Base-by-base conservation (phyloP, 2,888 invertebrate species). In the Thyatira batis region DNA sequence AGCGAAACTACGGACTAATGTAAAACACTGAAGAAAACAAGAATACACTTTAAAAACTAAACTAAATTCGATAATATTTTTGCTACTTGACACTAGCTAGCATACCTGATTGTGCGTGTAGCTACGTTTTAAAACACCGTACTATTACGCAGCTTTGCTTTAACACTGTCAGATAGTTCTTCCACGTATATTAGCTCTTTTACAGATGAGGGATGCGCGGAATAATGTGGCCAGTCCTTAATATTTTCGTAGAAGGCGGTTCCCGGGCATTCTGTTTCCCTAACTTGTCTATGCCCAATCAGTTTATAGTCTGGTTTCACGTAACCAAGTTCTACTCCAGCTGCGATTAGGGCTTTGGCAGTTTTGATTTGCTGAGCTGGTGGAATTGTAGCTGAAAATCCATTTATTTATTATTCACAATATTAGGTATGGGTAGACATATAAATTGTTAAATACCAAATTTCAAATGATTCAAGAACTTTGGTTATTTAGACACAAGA, bases 231-330 rank as follows among this genome's bases (percentile, higher is more conserved):
- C 95, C 95, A 95, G 0, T 81, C 89, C 51, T 91, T 82, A 25
- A 95, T 93, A 71, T 94, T 93, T 0, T 92, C 70, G 66, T 90
- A 95, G 2, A 95, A 80, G 0, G 90, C 80, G 3, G 93, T 89
- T 0, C 95, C 95, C 0, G 95, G 95, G 65, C 95, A 95, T 54
- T 93, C 93, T 0, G 95, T 95, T 0, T 65, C 64, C 17, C 82
- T 66, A 1, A 86, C 82, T 67, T 88, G 87, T 9, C 82, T 63
- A 73, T 95, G 95, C 0, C 95, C 95, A 21, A 94, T 76, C 44
- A 95, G 76, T 53, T 91, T 92, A 67, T 94, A 95, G 60, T 93
- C 84, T 0, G 87, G 73, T 20, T 85, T 79, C 20, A 96, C 93
- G 74, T 90, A 93, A 0, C 95, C 95, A n/a, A 90, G 81, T 8